A percentile compares a stretch with the other conserved stretches of the same genome.
Conservation (phyloP, 23 tunicate genomes). For the Halocynthia aurantium region DNA sequence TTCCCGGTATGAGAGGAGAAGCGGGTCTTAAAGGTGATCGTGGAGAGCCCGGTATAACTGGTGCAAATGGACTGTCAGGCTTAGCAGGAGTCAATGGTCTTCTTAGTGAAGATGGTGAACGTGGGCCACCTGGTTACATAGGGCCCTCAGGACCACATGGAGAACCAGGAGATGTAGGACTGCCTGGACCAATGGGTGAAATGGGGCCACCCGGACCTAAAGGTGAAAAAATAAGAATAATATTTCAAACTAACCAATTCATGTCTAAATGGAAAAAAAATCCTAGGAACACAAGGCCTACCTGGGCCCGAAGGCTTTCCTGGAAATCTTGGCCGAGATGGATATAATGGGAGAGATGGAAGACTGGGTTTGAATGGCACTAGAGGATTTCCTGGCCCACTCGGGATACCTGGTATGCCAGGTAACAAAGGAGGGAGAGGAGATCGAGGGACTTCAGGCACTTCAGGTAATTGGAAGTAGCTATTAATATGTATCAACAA, state of each 20-base stretch:
- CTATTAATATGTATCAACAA: not conserved
- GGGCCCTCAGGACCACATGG: not conserved
- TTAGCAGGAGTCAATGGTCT: too few species aligned
- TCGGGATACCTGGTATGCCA: slow-evolving; percentile 22
- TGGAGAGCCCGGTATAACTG: slow-evolving; percentile 29
- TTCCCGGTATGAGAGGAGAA: slow-evolving; percentile 18
- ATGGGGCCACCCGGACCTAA: too few species aligned
- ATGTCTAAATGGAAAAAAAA: too few species aligned
- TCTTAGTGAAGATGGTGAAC: not conserved
- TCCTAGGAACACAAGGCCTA: too few species aligned
- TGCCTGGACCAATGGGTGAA: not conserved
- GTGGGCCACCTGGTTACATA: not conserved
- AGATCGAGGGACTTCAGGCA: slow-evolving; percentile 17
- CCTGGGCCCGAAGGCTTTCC: not conserved
- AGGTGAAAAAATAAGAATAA: too few species aligned
- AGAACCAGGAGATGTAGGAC: slow-evolving; percentile 30
- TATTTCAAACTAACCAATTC: too few species aligned
- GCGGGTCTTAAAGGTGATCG: not conserved
- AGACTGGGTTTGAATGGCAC: slow-evolving; percentile 23
- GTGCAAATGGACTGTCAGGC: not conserved
- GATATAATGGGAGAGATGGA: not conserved
- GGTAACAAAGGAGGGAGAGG: slow-evolving; percentile 45
- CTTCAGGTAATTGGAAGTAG: not conserved
- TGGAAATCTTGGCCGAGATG: slow-evolving; percentile 15
- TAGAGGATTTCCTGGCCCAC: slow-evolving; percentile 18